Conservation (phyloP, 2,888 invertebrate species). For the Perizoma affinitatum region DNA sequence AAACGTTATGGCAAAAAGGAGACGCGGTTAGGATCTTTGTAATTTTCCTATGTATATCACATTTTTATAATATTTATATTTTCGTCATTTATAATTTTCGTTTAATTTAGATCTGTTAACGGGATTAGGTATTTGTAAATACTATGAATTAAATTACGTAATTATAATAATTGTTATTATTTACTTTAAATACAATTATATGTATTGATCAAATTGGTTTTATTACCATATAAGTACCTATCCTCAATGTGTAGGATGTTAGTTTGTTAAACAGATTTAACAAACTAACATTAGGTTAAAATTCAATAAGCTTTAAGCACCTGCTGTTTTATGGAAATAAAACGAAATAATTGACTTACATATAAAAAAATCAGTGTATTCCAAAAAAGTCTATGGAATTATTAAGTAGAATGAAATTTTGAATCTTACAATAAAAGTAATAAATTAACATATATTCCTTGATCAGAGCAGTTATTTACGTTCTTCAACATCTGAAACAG, state of each 20-base stretch:
- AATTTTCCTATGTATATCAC: conserved; percentile 28
- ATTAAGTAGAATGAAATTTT: conserved; percentile 34
- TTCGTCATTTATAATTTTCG: conserved; percentile 30
- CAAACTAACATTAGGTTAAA: too few relatives aligned
- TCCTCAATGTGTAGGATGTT: too few relatives aligned
- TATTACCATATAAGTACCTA: not conserved
- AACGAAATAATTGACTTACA: conserved; percentile 2
- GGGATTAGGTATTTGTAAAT: conserved; percentile 55
- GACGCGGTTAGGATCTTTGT: too few relatives aligned
- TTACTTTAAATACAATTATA: conserved; percentile 28
- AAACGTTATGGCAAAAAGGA: too few relatives aligned
- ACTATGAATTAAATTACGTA: conserved; percentile 42
- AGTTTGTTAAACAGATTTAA: too few relatives aligned
- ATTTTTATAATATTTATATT: conserved; percentile 26
- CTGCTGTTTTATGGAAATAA: conserved; percentile 6
- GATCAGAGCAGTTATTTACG: conserved; percentile 59
- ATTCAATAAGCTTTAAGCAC: too few relatives aligned
- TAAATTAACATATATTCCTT: conserved; percentile 44
- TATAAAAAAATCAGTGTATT: conserved; percentile 21
- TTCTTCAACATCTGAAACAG: conserved; percentile 78
- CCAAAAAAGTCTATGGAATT: conserved; percentile 1
- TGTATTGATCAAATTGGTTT: conserved; percentile 27
- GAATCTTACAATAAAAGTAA: conserved; percentile 18
- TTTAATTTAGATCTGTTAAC: conserved; percentile 47
- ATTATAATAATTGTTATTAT: conserved; percentile 38